Evolutionary conservation across 2,113 vertebrate species (phyloP).

Genomic region (Campylomormyrus numenius): DNA sequence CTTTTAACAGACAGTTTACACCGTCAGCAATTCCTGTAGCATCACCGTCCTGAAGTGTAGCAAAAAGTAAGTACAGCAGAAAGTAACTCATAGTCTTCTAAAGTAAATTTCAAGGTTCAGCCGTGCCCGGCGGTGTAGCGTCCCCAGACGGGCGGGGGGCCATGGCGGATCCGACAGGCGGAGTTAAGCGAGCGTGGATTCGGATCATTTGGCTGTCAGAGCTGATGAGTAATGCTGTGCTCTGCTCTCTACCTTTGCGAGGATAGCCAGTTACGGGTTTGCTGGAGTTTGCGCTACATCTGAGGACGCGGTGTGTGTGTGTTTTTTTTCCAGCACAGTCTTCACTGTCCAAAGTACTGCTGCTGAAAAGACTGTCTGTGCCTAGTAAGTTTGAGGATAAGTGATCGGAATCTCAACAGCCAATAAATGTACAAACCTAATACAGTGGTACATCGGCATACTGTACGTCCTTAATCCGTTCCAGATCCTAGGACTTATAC

Average conservation of each 20-base stretch:
- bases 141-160: background rate
- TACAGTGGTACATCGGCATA: background rate
- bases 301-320: background rate
- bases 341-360: background rate
- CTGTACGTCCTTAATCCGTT: no score
- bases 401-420: background rate
- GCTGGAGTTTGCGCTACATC: background rate
- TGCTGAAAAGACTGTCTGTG: background rate
- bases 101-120: background rate
- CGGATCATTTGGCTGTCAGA: background rate
- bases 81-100: background rate
- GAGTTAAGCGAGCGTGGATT: background rate
- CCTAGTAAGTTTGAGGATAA: background rate
- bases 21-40: background rate
- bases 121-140: background rate
- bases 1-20: background rate
- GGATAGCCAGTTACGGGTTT: background rate
- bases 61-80: background rate
- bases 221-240: background rate
- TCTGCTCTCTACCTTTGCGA: background rate
- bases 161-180: background rate
- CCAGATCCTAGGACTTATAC: no score
- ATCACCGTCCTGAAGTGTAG: background rate
- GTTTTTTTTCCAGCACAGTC: background rate
- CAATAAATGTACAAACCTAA: background rate